Evolutionary conservation across 2,797 vertebrate species (phyloP).

Genomic region (Spinibarbus caldwelli): DNA sequence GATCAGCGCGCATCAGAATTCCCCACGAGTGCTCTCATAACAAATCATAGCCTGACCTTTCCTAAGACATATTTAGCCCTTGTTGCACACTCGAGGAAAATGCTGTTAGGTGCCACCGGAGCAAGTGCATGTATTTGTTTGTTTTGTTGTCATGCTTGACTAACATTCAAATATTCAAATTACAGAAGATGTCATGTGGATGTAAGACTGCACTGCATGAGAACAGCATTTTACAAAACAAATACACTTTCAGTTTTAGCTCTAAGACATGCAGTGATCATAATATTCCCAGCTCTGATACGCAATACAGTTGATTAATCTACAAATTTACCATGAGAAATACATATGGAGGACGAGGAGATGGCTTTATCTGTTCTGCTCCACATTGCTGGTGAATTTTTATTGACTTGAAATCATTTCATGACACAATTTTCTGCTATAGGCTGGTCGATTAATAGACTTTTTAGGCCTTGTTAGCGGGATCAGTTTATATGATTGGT

Average conservation of each 20-base stretch:
- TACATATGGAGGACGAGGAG: slow-evolving; percentile 76
- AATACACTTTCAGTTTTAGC: not conserved
- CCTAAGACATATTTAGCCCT: slow-evolving; percentile 78
- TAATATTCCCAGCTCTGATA: not conserved
- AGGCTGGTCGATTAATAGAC: slow-evolving; percentile 81
- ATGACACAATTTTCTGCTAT: slow-evolving; percentile 84
- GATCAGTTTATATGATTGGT: slow-evolving; percentile 84
- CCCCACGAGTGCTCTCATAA: slow-evolving; percentile 75
- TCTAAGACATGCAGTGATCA: not conserved
- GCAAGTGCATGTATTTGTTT: slow-evolving; percentile 71
- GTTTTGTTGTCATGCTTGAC: slow-evolving; percentile 34
- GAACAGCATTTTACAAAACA: slow-evolving; percentile 14
- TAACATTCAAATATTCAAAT: slow-evolving; percentile 20
- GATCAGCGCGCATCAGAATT: slow-evolving; percentile 85
- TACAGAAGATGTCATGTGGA: slow-evolving; percentile 17
- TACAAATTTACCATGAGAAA: slow-evolving; percentile 61
- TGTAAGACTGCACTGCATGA: not conserved
- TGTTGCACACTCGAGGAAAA: slow-evolving; percentile 75
- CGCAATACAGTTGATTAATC: not conserved
- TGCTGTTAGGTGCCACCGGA: slow-evolving; percentile 68
- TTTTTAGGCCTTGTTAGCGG: slow-evolving; percentile 74
- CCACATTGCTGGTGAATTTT: slow-evolving; percentile 84
- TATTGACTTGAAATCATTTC: slow-evolving; percentile 81
- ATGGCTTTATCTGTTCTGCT: slow-evolving; percentile 76
- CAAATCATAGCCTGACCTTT: slow-evolving; percentile 81